Evolutionary conservation across 2,888 invertebrate species (phyloP), one percentile per base, ranked within the genome.

Genomic region (Podotricha telesiphe): DNA sequence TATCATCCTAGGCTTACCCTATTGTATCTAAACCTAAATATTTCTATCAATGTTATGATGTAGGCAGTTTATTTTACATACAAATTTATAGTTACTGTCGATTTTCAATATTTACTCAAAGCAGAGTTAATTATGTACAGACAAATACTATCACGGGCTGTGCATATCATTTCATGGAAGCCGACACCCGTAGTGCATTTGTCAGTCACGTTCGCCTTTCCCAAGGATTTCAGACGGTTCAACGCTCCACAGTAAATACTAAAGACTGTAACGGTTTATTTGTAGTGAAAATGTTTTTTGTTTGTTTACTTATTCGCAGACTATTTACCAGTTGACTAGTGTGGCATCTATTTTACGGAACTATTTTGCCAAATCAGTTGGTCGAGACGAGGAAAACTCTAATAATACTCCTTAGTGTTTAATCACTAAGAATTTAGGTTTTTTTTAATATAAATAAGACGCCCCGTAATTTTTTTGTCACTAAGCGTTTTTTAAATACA

Each of bases 111-210:
- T 59, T 59, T 59, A 59, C 45, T 42, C 42, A 62, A 59, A n/a
- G 50, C n/a, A 50, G 19, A 53, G 45, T 62, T 61, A 61, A 62
- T 67, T 67, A 67, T 67, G 61, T 67, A 67, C 67, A 34, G 61
- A 47, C 61, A 56, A 65, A 67, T 67, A 67, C 45, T 67, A 62
- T 67, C 67, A 67, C 67, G 67, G 45, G 34, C 11, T 67, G 66
- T 66, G 67, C 67, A 67, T 67, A 67, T 62, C 61, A 62, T 67
- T 67, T 67, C 67, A 67, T 67, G 67, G 67, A 67, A 67, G 48
- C 42, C 67, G 53, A 62, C 61, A 62, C 59, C 48, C 67, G 53
- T 61, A 61, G 61, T 65, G 51, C 67, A 67, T 67, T 22, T 51
- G 67, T 67, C 67, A 42, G 67, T 67, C 67, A 67, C 67, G 67